These are phyloP conservation scores for Smittia aterrima DNA, from an alignment of 2,888 invertebrate genomes.

Conservation along the genomic window DNA sequence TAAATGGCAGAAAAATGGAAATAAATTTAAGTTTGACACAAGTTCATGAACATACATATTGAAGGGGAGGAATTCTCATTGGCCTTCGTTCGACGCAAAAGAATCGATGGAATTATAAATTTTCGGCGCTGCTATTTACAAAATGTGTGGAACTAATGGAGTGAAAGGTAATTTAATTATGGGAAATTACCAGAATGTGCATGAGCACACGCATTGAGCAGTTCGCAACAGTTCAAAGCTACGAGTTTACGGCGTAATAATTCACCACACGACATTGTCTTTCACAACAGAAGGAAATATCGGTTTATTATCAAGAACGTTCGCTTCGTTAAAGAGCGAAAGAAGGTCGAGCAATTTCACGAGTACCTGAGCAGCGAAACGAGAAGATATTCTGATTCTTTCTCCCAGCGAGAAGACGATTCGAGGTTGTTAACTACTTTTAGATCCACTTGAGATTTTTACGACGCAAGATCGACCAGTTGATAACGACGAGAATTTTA, in stretches of 20 bases:
- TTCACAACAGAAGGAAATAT: background rate
- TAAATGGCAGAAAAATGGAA: conserved; percentile 28
- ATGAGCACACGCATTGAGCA: conserved; percentile 30
- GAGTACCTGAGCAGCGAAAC: background rate
- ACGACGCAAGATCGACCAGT: too few species aligned
- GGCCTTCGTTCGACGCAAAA: background rate
- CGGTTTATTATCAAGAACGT: background rate
- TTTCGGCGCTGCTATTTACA: background rate
- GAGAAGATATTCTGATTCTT: background rate
- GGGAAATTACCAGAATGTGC: conserved; percentile 33
- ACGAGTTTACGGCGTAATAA: background rate
- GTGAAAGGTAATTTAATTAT: conserved; percentile 40
- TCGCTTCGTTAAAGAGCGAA: background rate
- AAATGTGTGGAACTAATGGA: conserved; percentile 39
- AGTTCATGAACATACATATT: background rate
- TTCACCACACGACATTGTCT: background rate
- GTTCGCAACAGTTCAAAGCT: conserved; percentile 13
- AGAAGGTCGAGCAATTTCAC: conserved; percentile 1
- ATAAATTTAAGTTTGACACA: conserved; percentile 32
- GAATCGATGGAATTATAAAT: conserved; percentile 19
- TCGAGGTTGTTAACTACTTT: too few species aligned
- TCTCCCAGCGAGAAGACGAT: background rate
- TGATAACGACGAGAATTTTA: too few species aligned
- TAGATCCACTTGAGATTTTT: too few species aligned
- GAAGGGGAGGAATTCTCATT: conserved; percentile 6